phyloP scores from a whole-genome alignment of 2,888 invertebrate genomes.

The Heliconius erato region DNA sequence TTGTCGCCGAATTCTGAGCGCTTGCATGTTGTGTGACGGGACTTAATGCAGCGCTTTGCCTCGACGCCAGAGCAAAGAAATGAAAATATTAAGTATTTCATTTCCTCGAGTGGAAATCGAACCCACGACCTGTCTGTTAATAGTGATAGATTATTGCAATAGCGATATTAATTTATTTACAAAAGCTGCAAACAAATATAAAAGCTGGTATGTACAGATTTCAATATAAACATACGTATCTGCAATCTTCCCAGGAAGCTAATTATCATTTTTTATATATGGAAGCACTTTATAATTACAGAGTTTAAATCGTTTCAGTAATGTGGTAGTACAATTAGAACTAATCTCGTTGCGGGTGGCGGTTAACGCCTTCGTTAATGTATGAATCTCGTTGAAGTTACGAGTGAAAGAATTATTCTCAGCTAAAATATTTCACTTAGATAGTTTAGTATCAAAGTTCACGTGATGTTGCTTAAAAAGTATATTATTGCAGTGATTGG shows the following conservation, averaged over 20 bases:
- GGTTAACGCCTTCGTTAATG: background rate
- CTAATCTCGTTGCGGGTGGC: background rate
- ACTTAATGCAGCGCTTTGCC: background rate
- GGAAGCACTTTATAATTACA: background rate
- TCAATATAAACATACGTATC: too few species aligned
- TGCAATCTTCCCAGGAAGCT: background rate
- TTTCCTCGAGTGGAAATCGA: background rate
- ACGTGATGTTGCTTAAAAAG: slow-evolving; percentile 2
- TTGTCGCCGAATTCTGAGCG: background rate
- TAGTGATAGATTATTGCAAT: too few species aligned
- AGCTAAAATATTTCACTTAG: background rate
- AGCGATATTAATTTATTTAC: too few species aligned
- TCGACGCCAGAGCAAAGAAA: background rate
- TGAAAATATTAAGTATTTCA: background rate
- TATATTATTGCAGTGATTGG: slow-evolving; percentile 1
- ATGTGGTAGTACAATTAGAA: background rate
- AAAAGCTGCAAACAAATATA: too few species aligned
- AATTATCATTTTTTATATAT: slow-evolving; percentile 11
- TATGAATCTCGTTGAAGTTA: background rate
- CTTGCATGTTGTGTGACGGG: background rate
- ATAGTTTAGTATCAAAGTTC: background rate
- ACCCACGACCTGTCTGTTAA: background rate
- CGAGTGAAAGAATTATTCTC: background rate
- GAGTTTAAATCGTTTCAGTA: background rate
- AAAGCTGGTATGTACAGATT: too few species aligned